phyloP scores from a whole-genome alignment of 1,140 invertebrate species.

The Drosophila rhopaloa region DNA sequence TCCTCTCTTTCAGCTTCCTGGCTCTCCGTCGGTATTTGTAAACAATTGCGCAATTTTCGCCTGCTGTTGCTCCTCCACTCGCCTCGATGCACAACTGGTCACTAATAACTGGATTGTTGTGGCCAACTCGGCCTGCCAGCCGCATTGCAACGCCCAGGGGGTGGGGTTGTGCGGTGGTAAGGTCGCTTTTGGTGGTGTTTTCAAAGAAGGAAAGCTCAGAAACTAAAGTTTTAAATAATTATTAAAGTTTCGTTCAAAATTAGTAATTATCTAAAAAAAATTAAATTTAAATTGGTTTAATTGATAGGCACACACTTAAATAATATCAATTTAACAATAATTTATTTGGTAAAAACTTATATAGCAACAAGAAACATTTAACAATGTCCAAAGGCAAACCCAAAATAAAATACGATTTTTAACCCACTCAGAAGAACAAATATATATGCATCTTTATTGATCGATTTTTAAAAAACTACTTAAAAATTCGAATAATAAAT shows the following conservation, averaged over 20 bases:
- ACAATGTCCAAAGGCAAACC: no score
- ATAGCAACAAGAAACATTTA: not conserved
- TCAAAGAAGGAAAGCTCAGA: slow-evolving; percentile 5
- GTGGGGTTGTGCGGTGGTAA: slow-evolving; percentile 9
- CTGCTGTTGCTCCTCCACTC: slow-evolving; percentile 37
- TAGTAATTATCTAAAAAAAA: no score
- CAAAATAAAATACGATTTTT: slow-evolving; percentile 27
- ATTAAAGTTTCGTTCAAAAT: no score
- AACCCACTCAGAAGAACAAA: slow-evolving; percentile 84
- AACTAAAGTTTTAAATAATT: no score
- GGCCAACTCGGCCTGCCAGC: slow-evolving; percentile 47
- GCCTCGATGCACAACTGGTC: slow-evolving; percentile 64
- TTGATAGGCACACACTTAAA: no score
- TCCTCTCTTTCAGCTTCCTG: slow-evolving; percentile 24
- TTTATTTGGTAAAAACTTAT: no score
- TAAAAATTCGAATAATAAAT: slow-evolving; percentile 72
- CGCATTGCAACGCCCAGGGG: slow-evolving; percentile 29
- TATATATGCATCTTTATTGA: slow-evolving; percentile 78
- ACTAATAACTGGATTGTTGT: slow-evolving; percentile 54
- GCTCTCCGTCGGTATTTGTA: slow-evolving; percentile 28
- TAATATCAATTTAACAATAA: no score
- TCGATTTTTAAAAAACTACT: slow-evolving; percentile 72
- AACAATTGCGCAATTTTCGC: slow-evolving; percentile 67
- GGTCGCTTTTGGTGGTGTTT: slow-evolving; percentile 22
- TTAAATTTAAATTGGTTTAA: no score